phyloP scores from a whole-genome alignment of 2,888 invertebrate genomes.

The Prenolepis imparis region DNA sequence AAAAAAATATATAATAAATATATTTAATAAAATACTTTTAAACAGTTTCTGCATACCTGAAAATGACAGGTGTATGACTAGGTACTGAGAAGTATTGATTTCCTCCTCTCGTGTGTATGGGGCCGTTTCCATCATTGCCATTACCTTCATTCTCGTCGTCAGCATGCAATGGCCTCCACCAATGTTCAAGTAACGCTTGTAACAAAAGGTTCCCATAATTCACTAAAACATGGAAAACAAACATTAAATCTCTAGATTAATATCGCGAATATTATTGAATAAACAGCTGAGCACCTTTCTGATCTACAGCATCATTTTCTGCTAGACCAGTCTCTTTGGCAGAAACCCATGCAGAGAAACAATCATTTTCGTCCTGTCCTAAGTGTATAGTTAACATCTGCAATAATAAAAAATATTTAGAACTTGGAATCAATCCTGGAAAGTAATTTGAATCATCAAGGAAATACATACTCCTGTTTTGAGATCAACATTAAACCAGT shows the following conservation, averaged over 20 bases:
- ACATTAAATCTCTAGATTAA: conserved; percentile 10
- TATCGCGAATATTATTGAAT: neutral
- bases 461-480: conserved; percentile 94
- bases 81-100: conserved; percentile 95
- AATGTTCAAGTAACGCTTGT: conserved; percentile 97
- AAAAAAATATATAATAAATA: conserved; percentile 15
- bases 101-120: conserved; percentile 84
- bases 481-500: conserved; percentile 99
- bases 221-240: conserved; percentile 87
- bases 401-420: conserved; percentile 63
- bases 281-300: conserved; percentile 88
- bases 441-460: conserved; percentile 14
- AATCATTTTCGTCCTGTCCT: conserved; percentile 98
- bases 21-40: neutral
- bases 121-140: conserved; percentile 86
- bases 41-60: conserved; percentile 89
- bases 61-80: conserved; percentile 98
- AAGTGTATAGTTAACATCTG: conserved; percentile 98
- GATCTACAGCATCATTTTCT: conserved; percentile 90
- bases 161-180: conserved; percentile 92
- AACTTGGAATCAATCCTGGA: neutral
- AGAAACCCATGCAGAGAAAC: conserved; percentile 99
- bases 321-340: conserved; percentile 97
- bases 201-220: conserved; percentile 98
- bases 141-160: conserved; percentile 92